Conservation (phyloP, 2,797 vertebrate genomes). For the Oreochromis mossambicus region DNA sequence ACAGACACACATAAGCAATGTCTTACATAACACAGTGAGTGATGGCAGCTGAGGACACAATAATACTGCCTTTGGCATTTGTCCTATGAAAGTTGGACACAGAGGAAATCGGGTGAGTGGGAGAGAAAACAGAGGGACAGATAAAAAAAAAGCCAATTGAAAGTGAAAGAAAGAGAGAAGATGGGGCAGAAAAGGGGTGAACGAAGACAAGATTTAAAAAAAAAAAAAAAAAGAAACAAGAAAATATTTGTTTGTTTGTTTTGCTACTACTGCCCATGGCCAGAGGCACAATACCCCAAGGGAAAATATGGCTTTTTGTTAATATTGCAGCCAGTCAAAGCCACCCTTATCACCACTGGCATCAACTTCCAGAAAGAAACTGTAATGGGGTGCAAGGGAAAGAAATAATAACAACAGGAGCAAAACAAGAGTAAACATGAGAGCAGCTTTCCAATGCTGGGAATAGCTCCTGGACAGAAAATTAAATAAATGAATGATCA, state of each 20-base stretch:
- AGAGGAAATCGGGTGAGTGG: constrained; percentile 59
- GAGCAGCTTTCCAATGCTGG: not conserved
- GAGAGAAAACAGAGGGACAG: constrained; percentile 38
- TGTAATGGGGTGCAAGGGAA: not conserved
- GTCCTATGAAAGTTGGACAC: constrained; percentile 66
- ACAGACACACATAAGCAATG: constrained; percentile 21
- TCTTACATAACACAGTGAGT: constrained; percentile 66
- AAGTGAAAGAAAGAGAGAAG: not conserved
- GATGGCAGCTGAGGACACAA: constrained; percentile 74
- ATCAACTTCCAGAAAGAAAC: not conserved
- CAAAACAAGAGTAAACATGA: not conserved
- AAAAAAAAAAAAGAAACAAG: not conserved
- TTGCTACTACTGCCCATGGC: not conserved
- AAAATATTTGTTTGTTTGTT: not conserved
- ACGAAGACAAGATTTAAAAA: not conserved
- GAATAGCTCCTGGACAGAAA: not conserved
- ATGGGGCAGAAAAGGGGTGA: not conserved
- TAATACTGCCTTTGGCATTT: constrained; percentile 69
- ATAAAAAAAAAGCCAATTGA: constrained; percentile 17
- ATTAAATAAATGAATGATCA: not conserved
- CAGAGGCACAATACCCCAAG: not conserved
- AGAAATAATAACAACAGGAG: not conserved
- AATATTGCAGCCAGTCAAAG: not conserved
- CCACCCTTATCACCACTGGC: not conserved
- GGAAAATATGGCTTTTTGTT: constrained; percentile 1